Conservation (phyloP, 2,113 vertebrate species). For the Bubo bubo region DNA sequence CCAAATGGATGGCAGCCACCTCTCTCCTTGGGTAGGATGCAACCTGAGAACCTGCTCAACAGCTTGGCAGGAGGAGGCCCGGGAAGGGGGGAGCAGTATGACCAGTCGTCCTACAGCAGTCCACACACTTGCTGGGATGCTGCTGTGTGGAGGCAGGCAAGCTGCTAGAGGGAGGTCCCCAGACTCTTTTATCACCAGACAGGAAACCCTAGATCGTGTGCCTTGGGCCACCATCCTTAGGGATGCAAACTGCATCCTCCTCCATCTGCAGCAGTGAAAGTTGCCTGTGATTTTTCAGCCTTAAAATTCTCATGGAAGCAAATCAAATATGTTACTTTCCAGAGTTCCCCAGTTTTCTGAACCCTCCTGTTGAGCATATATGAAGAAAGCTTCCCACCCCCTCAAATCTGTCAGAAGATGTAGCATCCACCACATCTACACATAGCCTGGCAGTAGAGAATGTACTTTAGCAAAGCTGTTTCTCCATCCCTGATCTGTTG, state of each 20-base stretch:
- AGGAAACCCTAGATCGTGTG: accelerated
- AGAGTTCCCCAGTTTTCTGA: background rate
- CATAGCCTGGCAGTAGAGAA: background rate
- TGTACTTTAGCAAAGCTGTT: background rate
- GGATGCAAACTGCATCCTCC: background rate
- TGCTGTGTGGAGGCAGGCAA: background rate
- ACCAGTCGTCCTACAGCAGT: background rate
- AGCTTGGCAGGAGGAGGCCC: background rate
- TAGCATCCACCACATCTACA: background rate
- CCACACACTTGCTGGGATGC: background rate
- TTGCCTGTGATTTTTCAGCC: background rate
- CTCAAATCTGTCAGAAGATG: background rate
- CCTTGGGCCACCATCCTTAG: background rate
- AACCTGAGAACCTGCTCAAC: background rate
- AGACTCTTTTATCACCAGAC: background rate
- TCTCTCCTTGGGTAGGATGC: background rate
- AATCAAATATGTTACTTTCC: background rate
- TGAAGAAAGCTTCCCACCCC: background rate
- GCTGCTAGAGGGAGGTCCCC: background rate
- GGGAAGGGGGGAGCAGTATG: background rate
- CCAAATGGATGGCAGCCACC: background rate
- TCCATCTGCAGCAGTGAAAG: background rate
- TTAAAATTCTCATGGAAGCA: background rate
- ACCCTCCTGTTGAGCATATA: background rate
- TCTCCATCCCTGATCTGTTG: background rate